Evolutionary conservation across 2,797 vertebrate species (phyloP).

Genomic region (Characodon lateralis): DNA sequence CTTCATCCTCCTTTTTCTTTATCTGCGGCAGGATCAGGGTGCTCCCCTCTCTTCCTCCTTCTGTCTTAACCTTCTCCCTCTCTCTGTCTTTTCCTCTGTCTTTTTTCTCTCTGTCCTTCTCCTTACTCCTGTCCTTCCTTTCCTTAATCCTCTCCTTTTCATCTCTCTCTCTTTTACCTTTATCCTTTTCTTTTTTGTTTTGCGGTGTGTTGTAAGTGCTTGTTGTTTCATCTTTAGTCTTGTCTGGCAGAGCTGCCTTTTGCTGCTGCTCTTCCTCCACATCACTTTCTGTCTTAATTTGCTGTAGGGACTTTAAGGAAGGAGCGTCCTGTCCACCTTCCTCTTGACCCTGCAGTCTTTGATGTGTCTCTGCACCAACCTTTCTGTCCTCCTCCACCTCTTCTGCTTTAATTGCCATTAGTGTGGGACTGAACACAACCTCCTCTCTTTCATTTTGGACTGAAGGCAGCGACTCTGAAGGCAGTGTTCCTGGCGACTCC

Average conservation of each 20-base stretch:
- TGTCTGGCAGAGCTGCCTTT: constrained; percentile 65
- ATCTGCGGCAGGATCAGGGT: constrained; percentile 15
- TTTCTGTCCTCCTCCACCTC: constrained; percentile 36
- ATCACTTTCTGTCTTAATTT: constrained; percentile 59
- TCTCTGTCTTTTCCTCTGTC: constrained; percentile 62
- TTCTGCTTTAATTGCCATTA: constrained; percentile 43
- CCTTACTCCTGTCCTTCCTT: constrained; percentile 64
- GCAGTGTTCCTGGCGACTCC: constrained; percentile 32
- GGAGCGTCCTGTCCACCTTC: constrained; percentile 34
- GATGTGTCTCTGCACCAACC: constrained; percentile 26
- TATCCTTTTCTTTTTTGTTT: constrained; percentile 70
- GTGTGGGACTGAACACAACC: constrained; percentile 25
- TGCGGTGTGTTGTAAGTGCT: constrained; percentile 48
- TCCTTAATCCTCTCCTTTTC: constrained; percentile 66
- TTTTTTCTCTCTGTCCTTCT: constrained; percentile 67
- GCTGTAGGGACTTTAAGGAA: constrained; percentile 54
- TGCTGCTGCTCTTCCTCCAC: constrained; percentile 64
- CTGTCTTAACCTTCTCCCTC: constrained; percentile 59
- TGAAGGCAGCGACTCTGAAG: constrained; percentile 8
- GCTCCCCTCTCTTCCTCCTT: constrained; percentile 58
- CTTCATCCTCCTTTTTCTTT: constrained; percentile 72
- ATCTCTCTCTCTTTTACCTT: constrained; percentile 57
- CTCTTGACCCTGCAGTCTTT: constrained; percentile 30
- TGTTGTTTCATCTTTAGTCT: constrained; percentile 59
- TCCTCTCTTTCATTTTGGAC: constrained; percentile 61